Evolutionary conservation across 2,113 vertebrate genomes (phyloP).

Genomic region (Holacanthus passer): DNA sequence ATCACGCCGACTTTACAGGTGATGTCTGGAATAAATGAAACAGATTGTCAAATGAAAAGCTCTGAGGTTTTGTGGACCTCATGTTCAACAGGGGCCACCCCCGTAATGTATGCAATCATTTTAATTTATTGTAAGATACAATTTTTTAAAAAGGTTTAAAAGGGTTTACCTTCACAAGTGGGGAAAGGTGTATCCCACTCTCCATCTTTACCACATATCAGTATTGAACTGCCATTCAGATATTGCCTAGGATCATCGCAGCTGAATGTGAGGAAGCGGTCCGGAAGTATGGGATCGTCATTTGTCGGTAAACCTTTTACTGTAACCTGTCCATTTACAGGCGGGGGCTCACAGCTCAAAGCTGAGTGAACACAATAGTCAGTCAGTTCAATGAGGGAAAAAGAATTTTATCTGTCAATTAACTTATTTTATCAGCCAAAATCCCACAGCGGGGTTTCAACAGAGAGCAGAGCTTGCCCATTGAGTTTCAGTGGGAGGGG

Average conservation of each 20-base stretch:
- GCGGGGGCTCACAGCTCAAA: constrained; percentile 34
- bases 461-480: background rate
- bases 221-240: constrained; percentile 75
- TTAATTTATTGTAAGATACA: background rate
- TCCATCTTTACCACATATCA: constrained; percentile 85
- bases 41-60: background rate
- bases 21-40: constrained; percentile 25
- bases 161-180: constrained; percentile 85
- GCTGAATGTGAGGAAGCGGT: constrained; percentile 84
- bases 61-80: background rate
- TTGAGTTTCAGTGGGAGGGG: too few species aligned
- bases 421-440: background rate
- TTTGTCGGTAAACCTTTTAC: constrained; percentile 52
- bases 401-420: background rate
- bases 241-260: constrained; percentile 71
- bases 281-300: constrained; percentile 76
- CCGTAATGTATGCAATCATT: background rate
- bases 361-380: constrained; percentile 30
- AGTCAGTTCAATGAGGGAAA: background rate
- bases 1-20: constrained; percentile 69
- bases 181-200: constrained; percentile 84
- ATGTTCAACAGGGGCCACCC: background rate
- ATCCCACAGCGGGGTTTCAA: background rate
- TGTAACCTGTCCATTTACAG: background rate
- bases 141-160: background rate